Evolutionary conservation across 2,113 vertebrate species (phyloP), one percentile per base, ranked within the genome.

Genomic region (Pleuronectes platessa): DNA sequence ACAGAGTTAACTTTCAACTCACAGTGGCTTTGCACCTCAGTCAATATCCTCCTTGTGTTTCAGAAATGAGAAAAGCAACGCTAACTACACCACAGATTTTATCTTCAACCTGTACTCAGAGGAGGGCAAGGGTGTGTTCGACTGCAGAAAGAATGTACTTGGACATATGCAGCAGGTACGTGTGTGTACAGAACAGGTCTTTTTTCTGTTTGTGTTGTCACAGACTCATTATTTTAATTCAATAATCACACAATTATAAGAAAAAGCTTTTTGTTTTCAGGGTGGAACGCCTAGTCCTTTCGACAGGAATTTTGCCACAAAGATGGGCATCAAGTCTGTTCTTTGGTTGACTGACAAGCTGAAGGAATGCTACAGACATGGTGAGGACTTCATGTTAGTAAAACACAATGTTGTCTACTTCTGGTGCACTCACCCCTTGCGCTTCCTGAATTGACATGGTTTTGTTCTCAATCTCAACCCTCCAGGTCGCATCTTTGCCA

Each of bases 101-200:
- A 94, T 98, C 86, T 97, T 94, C 90, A 97, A 95, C 90, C 92
- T 98, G 79, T 98, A 98, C 89, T 94, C 96, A 0, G 96, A 97
- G 89, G 97, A 98, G 72, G 97, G 97, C 1, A 96, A 96, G 65
- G 97, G 97, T 4, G 70, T 95, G 69, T 98, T 98, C 0, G 97
- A 98, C 93, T 96, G 96, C 91, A 93, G 97, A 81, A 98, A 97
- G 78, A 98, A 98, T 0, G 91, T 98, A 47, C 95, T 98, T 47
- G 97, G 97, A 24, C 97, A 98, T 85, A 98, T 98, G 97, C 97
- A 98, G 83, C 97, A 98, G 96, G 97, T 98, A 21, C 5, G 61
- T 55, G 27, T 23, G 10, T 40, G 53, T 4, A 27, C 15, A 5
- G 9, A 27, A 1, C 7, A 58, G 5, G 53, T 59, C 6, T 40